phyloP scores from a whole-genome alignment of 2,113 vertebrate genomes.

The Onychostoma macrolepis region DNA sequence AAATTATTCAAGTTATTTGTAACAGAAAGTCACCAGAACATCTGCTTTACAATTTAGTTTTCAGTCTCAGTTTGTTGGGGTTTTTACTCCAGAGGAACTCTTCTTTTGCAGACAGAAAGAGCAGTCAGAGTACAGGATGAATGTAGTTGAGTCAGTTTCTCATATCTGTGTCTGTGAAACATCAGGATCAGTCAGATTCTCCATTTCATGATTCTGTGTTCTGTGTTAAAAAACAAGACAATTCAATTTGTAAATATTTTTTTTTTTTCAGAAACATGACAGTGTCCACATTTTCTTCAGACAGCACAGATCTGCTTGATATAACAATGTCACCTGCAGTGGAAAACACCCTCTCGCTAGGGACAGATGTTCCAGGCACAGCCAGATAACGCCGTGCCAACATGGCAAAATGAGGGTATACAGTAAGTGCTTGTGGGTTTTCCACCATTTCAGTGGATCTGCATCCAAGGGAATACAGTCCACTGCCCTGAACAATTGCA shows the following conservation, averaged over 20 bases:
- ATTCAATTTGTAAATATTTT: not conserved
- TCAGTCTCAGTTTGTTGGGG: not conserved
- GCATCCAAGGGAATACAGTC: not conserved
- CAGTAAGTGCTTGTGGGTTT: not conserved
- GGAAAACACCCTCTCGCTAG: not conserved
- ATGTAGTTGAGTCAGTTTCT: no score
- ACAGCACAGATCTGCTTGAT: not conserved
- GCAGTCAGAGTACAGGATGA: no score
- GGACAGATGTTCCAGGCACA: not conserved
- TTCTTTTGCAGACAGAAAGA: no score
- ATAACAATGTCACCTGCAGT: not conserved
- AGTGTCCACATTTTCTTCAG: not conserved
- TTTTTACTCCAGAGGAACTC: not conserved
- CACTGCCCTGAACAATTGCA: not conserved
- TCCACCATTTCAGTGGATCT: slow-evolving; percentile 6
- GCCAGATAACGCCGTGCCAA: not conserved
- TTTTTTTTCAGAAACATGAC: not conserved
- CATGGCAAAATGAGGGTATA: not conserved
- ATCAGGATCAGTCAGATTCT: not conserved
- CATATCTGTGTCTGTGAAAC: no score
- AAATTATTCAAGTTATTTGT: not conserved
- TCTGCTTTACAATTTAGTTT: not conserved
- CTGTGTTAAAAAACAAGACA: not conserved
- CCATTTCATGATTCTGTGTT: not conserved
- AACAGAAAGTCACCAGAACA: not conserved